A percentile compares a stretch with the other conserved stretches of the same genome.
These are phyloP conservation scores for Aricia agestis DNA, from an alignment of 1,140 invertebrate species.

Conservation along the genomic window DNA sequence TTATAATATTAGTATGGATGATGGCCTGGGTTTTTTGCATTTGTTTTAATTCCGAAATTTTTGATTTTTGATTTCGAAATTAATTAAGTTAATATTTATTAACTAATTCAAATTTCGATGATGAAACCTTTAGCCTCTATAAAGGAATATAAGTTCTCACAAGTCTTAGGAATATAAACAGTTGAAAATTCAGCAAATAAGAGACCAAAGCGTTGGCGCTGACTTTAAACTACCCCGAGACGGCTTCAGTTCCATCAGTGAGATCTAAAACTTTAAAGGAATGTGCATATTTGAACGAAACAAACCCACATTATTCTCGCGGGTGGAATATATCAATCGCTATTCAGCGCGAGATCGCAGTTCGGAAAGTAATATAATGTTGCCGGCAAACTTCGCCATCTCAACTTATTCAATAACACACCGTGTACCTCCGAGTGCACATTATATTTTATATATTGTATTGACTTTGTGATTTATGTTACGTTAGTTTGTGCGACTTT, in stretches of 20 bases:
- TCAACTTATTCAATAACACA: slow-evolving; percentile 69
- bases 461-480: neutral
- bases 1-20: no score
- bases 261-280: slow-evolving; percentile 1
- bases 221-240: neutral
- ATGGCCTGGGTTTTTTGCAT: no score
- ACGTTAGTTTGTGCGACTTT: no score
- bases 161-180: no score
- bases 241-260: neutral
- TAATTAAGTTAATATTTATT: no score
- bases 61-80: no score
- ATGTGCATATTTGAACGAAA: slow-evolving; percentile 1
- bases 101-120: no score
- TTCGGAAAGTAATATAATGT: slow-evolving; percentile 64
- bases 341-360: slow-evolving; percentile 51
- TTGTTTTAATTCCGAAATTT: no score
- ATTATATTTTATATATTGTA: slow-evolving; percentile 27
- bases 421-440: slow-evolving; percentile 30
- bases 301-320: slow-evolving; percentile 11
- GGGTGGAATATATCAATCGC: slow-evolving; percentile 54
- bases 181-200: neutral
- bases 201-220: neutral
- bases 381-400: slow-evolving; percentile 61
- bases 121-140: no score
- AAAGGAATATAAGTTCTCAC: no score